phyloP scores from a whole-genome alignment of 2,113 vertebrate genomes.

The Atlantisia rogersi region DNA sequence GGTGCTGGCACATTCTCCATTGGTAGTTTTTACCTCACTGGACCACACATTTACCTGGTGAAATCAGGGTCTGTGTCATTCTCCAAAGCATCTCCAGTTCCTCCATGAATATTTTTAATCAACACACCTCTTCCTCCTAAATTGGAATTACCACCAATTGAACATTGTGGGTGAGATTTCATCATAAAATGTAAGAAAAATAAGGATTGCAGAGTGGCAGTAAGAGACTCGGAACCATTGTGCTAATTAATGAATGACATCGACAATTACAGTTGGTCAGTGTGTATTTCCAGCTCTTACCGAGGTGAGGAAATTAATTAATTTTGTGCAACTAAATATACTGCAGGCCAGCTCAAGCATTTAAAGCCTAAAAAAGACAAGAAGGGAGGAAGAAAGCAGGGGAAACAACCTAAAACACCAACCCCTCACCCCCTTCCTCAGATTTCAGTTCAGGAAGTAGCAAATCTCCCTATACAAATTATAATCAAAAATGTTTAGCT shows the following conservation, averaged over 20 bases:
- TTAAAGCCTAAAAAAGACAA: not conserved
- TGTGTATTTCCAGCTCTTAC: not conserved
- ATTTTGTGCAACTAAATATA: not conserved
- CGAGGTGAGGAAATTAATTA: not conserved
- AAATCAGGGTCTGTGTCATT: not conserved
- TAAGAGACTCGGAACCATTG: not conserved
- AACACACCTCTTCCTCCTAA: not conserved
- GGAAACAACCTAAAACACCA: not conserved
- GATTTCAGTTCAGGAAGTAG: not conserved
- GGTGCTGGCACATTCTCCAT: not conserved
- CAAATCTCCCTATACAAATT: not conserved
- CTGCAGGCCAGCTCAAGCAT: not conserved
- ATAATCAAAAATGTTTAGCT: slow-evolving; percentile 28
- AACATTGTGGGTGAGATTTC: not conserved
- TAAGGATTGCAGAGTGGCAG: not conserved
- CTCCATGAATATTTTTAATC: not conserved
- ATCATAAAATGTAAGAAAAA: not conserved
- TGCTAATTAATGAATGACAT: not conserved
- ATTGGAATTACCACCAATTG: not conserved
- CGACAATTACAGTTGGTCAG: not conserved
- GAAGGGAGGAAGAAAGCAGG: not conserved
- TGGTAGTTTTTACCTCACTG: not conserved
- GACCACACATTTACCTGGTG: not conserved
- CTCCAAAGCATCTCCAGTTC: not conserved
- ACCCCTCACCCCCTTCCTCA: too few species aligned